Evolutionary conservation across 2,888 invertebrate genomes (phyloP).

Genomic region (Tetragonula carbonaria): DNA sequence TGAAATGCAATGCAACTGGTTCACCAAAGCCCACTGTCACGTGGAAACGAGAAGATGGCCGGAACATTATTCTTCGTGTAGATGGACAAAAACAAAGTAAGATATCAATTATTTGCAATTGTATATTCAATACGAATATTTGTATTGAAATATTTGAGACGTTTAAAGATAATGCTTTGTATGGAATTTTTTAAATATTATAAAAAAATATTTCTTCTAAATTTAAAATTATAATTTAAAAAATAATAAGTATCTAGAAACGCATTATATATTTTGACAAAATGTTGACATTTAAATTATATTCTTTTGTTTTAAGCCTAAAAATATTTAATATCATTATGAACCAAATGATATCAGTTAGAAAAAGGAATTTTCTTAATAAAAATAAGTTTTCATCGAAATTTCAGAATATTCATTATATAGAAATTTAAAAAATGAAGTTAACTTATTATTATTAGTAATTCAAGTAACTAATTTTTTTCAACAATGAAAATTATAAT

Average conservation of each 20-base stretch:
- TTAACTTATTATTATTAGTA: not conserved
- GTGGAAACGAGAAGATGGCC: constrained; percentile 93
- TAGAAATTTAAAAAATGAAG: not conserved
- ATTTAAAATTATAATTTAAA: too few relatives aligned
- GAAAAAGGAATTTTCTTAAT: not conserved
- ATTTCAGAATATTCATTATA: not conserved
- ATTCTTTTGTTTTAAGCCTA: not conserved
- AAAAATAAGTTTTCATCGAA: not conserved
- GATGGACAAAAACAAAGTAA: constrained; percentile 84
- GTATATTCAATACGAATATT: not conserved
- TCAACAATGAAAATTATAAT: not conserved
- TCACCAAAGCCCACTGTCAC: constrained; percentile 91
- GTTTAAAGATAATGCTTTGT: too few relatives aligned
- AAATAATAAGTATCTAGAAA: not conserved
- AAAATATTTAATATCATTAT: not conserved
- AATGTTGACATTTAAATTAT: not conserved
- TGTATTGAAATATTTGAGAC: not conserved
- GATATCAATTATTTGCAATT: not conserved
- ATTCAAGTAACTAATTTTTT: not conserved
- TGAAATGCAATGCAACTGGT: constrained; percentile 92
- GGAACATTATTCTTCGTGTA: constrained; percentile 89
- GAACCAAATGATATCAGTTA: not conserved
- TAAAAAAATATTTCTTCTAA: too few relatives aligned
- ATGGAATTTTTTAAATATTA: too few relatives aligned
- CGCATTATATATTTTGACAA: not conserved